Percentiles rank a stretch among this genome's conserved stretches.
phyloP scores from a whole-genome alignment of 2,113 vertebrate genomes.

The Connochaetes taurinus region DNA sequence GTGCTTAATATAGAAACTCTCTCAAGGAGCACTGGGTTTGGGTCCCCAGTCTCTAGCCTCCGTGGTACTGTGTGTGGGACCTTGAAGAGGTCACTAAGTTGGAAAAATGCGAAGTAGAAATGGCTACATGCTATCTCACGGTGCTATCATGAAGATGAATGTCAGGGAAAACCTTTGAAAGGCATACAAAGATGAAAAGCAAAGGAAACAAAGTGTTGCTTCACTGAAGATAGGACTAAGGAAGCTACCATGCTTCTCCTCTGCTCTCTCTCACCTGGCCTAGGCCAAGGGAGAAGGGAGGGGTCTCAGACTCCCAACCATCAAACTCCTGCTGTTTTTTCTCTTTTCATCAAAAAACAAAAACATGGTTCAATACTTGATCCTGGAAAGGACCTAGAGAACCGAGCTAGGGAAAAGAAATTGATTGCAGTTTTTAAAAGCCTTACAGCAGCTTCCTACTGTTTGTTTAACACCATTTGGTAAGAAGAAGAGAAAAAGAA shows the following conservation, averaged over 20 bases:
- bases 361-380: not conserved
- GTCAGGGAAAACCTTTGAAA: not conserved
- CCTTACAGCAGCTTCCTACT: not conserved
- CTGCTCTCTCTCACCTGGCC: not conserved
- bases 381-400: conserved; percentile 6
- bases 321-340: not conserved
- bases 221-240: not conserved
- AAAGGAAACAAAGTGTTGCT: not conserved
- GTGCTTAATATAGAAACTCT: not conserved
- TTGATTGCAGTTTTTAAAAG: not conserved
- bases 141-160: not conserved
- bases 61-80: not conserved
- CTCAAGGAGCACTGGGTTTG: fast-evolving
- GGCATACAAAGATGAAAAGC: not conserved
- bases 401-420: not conserved
- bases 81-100: not conserved
- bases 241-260: not conserved
- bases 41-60: not conserved
- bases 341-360: not conserved
- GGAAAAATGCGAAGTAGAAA: not conserved
- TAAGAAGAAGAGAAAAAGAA: not conserved
- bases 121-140: not conserved
- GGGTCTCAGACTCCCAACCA: not conserved
- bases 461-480: not conserved
- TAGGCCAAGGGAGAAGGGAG: not conserved